A percentile compares a stretch with the other conserved stretches of the same genome.
phyloP scores from a whole-genome alignment of 2,113 vertebrate genomes.

The Octodon degus region DNA sequence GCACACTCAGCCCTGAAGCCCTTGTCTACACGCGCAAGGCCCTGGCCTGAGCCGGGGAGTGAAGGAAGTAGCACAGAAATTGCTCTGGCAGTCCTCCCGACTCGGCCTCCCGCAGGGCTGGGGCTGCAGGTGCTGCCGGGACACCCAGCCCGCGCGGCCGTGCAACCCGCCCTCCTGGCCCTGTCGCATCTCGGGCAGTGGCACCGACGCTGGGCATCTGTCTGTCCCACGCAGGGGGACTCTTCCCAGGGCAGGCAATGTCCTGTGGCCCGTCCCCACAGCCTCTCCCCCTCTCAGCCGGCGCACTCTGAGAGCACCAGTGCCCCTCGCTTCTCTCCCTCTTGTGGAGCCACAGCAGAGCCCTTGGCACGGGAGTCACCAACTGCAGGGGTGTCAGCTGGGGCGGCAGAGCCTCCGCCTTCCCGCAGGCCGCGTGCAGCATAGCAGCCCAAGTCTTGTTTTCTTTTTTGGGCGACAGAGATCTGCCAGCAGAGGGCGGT shows the following conservation, averaged over 20 bases:
- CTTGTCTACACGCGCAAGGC: background rate
- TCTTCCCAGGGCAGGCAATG: background rate
- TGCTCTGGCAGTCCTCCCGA: background rate
- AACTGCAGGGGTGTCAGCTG: background rate
- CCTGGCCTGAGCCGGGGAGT: background rate
- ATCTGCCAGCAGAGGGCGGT: conserved; percentile 63
- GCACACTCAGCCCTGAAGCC: background rate
- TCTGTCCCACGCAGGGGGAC: background rate
- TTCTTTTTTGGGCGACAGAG: conserved; percentile 80
- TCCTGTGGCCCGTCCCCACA: background rate
- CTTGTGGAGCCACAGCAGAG: background rate
- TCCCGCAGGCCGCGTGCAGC: background rate
- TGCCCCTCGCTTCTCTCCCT: conserved; percentile 69
- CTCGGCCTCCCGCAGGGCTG: background rate
- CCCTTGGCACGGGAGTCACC: no score
- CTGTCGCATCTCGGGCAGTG: background rate
- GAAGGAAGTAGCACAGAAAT: background rate
- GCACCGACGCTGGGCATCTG: background rate
- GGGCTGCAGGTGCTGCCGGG: background rate
- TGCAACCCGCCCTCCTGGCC: background rate
- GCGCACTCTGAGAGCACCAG: background rate
- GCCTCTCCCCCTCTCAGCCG: background rate
- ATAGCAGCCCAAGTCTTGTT: conserved; percentile 30
- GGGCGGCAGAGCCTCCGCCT: background rate
- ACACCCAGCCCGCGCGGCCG: accelerated